Conservation (phyloP, 2,113 vertebrate species). For the Lophochroa leadbeateri region DNA sequence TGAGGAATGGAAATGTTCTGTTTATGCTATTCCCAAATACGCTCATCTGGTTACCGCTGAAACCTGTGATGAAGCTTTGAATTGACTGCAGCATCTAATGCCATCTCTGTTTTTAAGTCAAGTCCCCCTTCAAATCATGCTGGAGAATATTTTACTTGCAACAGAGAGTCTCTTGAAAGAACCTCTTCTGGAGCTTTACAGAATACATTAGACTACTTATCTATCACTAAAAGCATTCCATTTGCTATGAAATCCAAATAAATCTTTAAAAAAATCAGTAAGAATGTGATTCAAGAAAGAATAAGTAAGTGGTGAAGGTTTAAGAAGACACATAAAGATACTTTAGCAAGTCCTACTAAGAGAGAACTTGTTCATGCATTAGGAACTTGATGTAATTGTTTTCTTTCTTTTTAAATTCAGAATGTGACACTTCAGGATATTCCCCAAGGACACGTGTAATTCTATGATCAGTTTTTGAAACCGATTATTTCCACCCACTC, state of each 20-base stretch:
- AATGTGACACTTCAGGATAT: neutral
- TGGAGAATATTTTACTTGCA: neutral
- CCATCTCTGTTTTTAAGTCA: neutral
- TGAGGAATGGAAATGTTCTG: neutral
- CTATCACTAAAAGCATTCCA: neutral
- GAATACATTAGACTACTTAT: neutral
- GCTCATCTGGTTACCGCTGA: neutral
- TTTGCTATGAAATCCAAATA: neutral
- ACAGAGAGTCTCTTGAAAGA: neutral
- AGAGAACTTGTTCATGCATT: neutral
- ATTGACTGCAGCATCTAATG: neutral
- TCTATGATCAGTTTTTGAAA: neutral
- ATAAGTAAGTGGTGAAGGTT: neutral
- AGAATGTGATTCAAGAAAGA: neutral
- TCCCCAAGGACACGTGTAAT: neutral
- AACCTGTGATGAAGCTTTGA: neutral
- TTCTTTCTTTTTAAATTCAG: neutral
- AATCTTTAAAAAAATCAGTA: neutral
- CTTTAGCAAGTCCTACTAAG: neutral
- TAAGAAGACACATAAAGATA: neutral
- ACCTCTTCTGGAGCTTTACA: neutral
- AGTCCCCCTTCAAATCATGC: neutral
- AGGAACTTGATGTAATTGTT: neutral
- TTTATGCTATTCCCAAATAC: neutral
- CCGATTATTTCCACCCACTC: neutral